A percentile compares a stretch with the other conserved stretches of the same genome.
Evolutionary conservation across 2,113 vertebrate species (phyloP).

Genomic region (Microcebus ravelobensis): DNA sequence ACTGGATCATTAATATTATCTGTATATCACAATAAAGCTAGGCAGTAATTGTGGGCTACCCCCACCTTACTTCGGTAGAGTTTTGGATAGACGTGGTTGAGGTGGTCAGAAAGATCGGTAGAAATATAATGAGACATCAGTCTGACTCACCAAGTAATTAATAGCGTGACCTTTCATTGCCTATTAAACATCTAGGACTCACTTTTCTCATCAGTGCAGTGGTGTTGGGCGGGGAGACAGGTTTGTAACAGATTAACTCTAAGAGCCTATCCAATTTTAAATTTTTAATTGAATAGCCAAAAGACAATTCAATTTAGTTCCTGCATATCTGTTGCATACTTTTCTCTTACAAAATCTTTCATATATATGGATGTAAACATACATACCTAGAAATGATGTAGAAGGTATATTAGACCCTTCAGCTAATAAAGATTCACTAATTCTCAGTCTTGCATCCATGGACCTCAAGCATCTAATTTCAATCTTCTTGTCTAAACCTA

Average conservation of each 20-base stretch:
- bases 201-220: background rate
- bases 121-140: background rate
- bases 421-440: background rate
- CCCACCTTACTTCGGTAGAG: background rate
- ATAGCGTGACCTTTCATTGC: background rate
- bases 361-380: background rate
- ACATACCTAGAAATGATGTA: background rate
- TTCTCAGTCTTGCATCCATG: background rate
- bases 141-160: background rate
- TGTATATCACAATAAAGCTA: background rate
- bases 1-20: background rate
- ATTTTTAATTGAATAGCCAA: background rate
- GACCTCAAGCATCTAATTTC: conserved; percentile 25
- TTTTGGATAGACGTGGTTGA: background rate
- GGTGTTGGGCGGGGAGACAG: background rate
- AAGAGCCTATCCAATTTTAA: background rate
- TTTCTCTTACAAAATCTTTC: background rate
- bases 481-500: background rate
- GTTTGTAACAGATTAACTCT: conserved; percentile 2
- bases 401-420: background rate
- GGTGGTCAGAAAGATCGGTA: background rate
- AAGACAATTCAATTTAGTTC: background rate
- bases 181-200: conserved; percentile 7
- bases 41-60: background rate
- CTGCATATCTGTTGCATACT: background rate